Percentiles rank a stretch among this genome's conserved stretches.
Evolutionary conservation across 2,888 invertebrate species (phyloP).

Genomic region (Idaea straminata): DNA sequence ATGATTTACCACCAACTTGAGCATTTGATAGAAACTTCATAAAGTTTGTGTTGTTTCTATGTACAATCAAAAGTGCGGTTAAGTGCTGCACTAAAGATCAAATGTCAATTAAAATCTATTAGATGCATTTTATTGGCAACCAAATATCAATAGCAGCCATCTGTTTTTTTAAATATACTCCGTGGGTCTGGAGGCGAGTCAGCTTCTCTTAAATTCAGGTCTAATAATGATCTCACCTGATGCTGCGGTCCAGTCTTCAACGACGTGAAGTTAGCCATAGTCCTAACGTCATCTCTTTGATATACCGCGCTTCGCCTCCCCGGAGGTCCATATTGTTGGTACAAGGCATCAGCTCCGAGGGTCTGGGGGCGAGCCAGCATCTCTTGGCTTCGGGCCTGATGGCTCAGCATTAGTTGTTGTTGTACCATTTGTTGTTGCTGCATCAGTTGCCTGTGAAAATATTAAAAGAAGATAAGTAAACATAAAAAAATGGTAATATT

Average conservation of each 20-base stretch:
- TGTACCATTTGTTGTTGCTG: slow-evolving; percentile 76
- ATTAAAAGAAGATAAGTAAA: no score
- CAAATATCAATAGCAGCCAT: no score
- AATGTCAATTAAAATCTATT: no score
- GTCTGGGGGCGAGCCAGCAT: slow-evolving; percentile 72
- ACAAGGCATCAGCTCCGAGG: slow-evolving; percentile 70
- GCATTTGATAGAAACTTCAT: no score
- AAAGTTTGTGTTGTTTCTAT: no score
- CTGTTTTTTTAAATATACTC: no score
- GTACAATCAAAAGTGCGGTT: no score
- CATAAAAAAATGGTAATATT: background rate
- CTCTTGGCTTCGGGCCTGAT: slow-evolving; percentile 80
- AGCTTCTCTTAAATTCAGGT: no score
- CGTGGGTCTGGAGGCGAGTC: no score
- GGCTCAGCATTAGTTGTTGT: slow-evolving; percentile 72
- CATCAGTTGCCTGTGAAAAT: slow-evolving; percentile 57
- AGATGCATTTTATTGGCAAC: no score
- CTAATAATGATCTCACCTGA: slow-evolving; percentile 46
- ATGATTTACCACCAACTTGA: no score
- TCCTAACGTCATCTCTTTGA: slow-evolving; percentile 69
- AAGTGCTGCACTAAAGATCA: no score
- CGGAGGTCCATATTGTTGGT: slow-evolving; percentile 73
- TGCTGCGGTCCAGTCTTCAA: slow-evolving; percentile 64
- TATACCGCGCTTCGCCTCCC: slow-evolving; percentile 69
- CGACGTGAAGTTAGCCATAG: slow-evolving; percentile 73